These are phyloP conservation scores for Chroicocephalus ridibundus DNA, from an alignment of 2,113 vertebrate genomes.

Conservation along the genomic window DNA sequence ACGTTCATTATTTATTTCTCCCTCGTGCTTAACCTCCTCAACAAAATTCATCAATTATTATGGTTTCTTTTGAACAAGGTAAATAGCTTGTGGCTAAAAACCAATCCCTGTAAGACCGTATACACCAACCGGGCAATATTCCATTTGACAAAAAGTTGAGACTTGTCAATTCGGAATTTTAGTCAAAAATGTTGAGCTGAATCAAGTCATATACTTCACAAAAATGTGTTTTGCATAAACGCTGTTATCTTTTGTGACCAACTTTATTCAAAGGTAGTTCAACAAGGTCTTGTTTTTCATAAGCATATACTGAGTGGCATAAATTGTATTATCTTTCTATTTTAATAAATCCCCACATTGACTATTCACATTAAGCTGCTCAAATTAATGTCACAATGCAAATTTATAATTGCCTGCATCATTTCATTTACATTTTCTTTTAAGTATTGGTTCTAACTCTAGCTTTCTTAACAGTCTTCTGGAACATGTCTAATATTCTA, in stretches of 20 bases:
- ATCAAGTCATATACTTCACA: not conserved
- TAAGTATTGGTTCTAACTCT: not conserved
- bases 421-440: constrained; percentile 12
- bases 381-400: not conserved
- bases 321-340: not conserved
- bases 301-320: not conserved
- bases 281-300: not conserved
- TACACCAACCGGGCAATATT: not conserved
- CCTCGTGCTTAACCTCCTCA: not conserved
- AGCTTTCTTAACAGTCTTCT: constrained; percentile 4
- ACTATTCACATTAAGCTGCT: not conserved
- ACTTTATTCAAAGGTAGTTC: not conserved
- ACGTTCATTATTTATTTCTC: not conserved
- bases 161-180: not conserved
- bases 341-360: not conserved
- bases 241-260: not conserved
- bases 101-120: not conserved
- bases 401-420: not conserved
- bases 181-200: not conserved
- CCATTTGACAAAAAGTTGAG: not conserved
- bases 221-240: not conserved
- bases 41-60: not conserved
- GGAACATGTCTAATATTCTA: constrained; percentile 11
- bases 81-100: not conserved
- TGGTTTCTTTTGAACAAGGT: not conserved